These are phyloP conservation scores for Hydrolagus colliei DNA, from an alignment of 2,797 vertebrate species.

Conservation along the genomic window DNA sequence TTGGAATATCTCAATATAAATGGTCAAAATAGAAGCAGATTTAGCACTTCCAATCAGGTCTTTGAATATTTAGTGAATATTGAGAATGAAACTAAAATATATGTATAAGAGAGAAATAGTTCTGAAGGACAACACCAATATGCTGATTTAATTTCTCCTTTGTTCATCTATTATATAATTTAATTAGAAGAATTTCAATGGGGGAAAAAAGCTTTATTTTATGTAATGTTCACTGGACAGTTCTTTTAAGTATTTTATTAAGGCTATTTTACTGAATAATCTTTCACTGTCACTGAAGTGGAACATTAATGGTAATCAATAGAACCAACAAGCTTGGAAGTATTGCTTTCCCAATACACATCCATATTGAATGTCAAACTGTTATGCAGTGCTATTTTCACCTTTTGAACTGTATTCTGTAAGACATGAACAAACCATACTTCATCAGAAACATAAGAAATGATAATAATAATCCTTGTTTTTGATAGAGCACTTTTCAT, in stretches of 20 bases:
- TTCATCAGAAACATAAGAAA: too few species aligned
- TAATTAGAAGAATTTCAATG: neutral
- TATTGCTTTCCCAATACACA: neutral
- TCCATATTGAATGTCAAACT: neutral
- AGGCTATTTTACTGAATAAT: neutral
- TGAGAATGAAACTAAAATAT: too few species aligned
- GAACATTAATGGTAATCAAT: slow-evolving; percentile 3
- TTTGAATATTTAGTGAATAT: too few species aligned
- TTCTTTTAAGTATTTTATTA: neutral
- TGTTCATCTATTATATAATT: neutral
- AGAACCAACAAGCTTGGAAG: neutral
- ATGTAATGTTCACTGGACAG: neutral
- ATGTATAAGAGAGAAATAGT: too few species aligned
- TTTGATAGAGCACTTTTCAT: too few species aligned
- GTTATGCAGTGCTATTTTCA: neutral
- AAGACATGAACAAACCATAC: neutral
- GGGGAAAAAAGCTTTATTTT: neutral
- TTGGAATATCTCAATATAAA: too few species aligned
- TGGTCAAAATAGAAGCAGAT: too few species aligned
- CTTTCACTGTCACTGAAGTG: neutral
- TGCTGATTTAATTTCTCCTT: neutral
- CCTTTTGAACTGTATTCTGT: neutral
- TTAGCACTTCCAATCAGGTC: too few species aligned
- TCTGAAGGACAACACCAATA: too few species aligned
- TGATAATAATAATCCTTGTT: too few species aligned